phyloP scores from a whole-genome alignment of 2,797 vertebrate species.

The Carapus acus region DNA sequence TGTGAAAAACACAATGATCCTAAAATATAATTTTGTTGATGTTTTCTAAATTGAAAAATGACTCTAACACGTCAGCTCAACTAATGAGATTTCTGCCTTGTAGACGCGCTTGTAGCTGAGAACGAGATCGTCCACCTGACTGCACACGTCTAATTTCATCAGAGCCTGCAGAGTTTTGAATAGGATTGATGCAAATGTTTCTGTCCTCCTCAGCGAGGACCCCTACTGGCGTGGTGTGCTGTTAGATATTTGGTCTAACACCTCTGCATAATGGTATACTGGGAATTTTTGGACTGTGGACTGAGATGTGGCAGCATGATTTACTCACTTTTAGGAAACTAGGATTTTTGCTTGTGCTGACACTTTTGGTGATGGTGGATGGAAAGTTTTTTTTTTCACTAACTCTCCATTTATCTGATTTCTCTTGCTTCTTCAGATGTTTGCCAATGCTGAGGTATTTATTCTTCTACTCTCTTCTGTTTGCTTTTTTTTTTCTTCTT shows the following conservation, averaged over 20 bases:
- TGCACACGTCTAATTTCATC: conserved; percentile 10
- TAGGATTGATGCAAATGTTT: conserved; percentile 19
- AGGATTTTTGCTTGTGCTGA: conserved; percentile 57
- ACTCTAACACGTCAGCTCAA: conserved; percentile 10
- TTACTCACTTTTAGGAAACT: conserved; percentile 55
- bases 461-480: conserved; percentile 59
- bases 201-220: conserved; percentile 1
- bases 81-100: conserved; percentile 29
- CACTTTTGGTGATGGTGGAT: conserved; percentile 72
- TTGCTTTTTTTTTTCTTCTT: conserved; percentile 59
- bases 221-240: conserved; percentile 39
- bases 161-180: conserved; percentile 10
- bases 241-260: conserved; percentile 53
- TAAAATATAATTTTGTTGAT: too few species aligned
- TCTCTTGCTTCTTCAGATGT: conserved; percentile 82
- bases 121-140: conserved; percentile 26
- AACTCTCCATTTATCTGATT: conserved; percentile 73
- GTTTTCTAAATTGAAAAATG: too few species aligned
- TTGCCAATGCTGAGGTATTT: conserved; percentile 85
- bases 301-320: conserved; percentile 58
- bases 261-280: conserved; percentile 34
- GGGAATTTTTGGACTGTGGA: conserved; percentile 27
- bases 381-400: conserved; percentile 71
- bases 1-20: too few species aligned
- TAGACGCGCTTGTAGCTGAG: conserved; percentile 10